A percentile compares a stretch with the other conserved stretches of the same genome.
These are phyloP conservation scores for Stictocephala bisonia DNA, from an alignment of 2,888 invertebrate genomes.

Conservation along the genomic window DNA sequence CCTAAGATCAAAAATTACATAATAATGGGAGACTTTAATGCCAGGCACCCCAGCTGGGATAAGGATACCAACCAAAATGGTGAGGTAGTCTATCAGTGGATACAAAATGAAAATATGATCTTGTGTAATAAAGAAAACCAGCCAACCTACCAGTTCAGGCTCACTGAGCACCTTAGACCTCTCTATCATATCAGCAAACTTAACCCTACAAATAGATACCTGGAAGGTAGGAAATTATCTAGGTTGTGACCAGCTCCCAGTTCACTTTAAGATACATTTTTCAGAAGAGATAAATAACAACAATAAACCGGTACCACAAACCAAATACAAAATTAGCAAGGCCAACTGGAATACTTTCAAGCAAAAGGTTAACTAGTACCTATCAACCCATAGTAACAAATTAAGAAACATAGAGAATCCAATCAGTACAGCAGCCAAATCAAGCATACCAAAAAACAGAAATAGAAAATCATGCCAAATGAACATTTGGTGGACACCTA, in stretches of 20 bases:
- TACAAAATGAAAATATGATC: not conserved
- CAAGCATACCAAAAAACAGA: too few species aligned
- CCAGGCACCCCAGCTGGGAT: not conserved
- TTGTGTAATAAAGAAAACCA: not conserved
- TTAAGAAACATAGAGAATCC: too few species aligned
- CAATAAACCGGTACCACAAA: too few species aligned
- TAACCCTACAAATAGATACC: not conserved
- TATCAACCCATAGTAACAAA: too few species aligned
- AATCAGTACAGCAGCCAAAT: too few species aligned
- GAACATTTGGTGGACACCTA: too few species aligned
- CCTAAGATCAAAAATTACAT: not conserved
- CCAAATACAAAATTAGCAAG: too few species aligned
- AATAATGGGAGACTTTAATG: not conserved
- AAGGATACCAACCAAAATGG: not conserved
- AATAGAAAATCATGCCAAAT: too few species aligned
- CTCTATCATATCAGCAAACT: not conserved
- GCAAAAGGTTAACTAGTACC: too few species aligned
- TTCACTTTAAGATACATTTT: not conserved
- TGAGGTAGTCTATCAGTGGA: not conserved
- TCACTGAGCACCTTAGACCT: not conserved
- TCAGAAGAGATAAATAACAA: not conserved
- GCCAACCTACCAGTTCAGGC: not conserved
- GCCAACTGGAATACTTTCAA: too few species aligned
- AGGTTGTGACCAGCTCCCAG: not conserved
- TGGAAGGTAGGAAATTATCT: not conserved